phyloP scores from a whole-genome alignment of 2,888 invertebrate species.

The Dryobotodes eremita region DNA sequence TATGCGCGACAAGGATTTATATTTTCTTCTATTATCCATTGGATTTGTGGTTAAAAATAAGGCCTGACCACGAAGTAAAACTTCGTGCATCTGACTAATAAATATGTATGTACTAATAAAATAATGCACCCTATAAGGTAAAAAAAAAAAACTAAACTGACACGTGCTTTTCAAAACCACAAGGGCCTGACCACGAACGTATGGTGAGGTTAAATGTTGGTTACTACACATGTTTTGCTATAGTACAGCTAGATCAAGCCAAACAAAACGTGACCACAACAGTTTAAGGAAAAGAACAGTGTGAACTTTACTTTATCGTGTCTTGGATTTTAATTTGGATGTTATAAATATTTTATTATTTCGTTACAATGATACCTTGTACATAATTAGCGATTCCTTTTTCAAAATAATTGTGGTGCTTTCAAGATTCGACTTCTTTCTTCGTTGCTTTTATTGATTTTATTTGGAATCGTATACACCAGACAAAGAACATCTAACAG shows the following conservation, averaged over 20 bases:
- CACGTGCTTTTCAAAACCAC: neutral
- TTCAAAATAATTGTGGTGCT: neutral
- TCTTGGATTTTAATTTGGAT: neutral
- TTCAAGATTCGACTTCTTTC: neutral
- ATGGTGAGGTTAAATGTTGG: neutral
- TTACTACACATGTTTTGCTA: neutral
- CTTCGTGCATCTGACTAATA: neutral
- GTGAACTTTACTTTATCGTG: slow-evolving; percentile 5
- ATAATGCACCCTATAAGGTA: neutral
- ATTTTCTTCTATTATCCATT: too few relatives aligned
- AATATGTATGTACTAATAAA: neutral
- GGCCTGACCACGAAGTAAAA: neutral
- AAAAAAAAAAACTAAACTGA: neutral
- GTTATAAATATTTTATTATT: neutral
- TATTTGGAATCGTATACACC: slow-evolving; percentile 60
- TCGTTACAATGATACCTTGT: neutral
- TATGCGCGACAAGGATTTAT: neutral
- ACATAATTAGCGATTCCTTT: neutral
- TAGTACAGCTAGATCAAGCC: neutral
- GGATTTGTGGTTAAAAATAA: neutral
- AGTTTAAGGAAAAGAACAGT: neutral
- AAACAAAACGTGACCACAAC: slow-evolving; percentile 8
- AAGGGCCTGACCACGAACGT: neutral
- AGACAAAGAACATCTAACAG: slow-evolving; percentile 54
- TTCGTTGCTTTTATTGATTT: slow-evolving; percentile 17